A percentile compares a stretch with the other conserved stretches of the same genome.
These are phyloP conservation scores for Cheirogaleus major DNA, from an alignment of 2,797 vertebrate species.

Conservation along the genomic window DNA sequence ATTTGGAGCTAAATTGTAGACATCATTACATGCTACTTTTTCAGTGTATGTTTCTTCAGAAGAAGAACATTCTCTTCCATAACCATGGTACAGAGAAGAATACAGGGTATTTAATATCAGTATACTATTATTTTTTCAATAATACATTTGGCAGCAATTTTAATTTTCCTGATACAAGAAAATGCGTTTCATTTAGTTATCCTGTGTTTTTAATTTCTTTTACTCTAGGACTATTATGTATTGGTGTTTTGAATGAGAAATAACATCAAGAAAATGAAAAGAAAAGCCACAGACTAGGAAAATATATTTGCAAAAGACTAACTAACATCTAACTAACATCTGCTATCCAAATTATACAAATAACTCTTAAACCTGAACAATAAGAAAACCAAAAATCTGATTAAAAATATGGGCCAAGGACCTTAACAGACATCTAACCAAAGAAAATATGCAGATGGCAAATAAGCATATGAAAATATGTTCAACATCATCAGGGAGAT, in stretches of 20 bases:
- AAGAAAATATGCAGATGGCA: neutral
- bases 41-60: neutral
- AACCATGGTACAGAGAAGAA: neutral
- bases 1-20: neutral
- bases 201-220: neutral
- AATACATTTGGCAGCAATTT: neutral
- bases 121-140: neutral
- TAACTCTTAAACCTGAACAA: neutral
- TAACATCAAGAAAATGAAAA: neutral
- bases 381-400: neutral
- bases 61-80: neutral
- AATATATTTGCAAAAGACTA: neutral
- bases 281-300: neutral
- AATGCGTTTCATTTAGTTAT: neutral
- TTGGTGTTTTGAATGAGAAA: neutral
- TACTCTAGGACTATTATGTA: neutral
- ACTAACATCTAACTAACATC: neutral
- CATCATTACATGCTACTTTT: neutral
- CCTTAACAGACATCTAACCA: neutral
- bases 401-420: neutral
- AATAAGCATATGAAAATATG: neutral
- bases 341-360: neutral
- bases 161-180: neutral
- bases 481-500: neutral
- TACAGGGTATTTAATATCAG: neutral